These are phyloP conservation scores for Drosophila seclusa DNA, from an alignment of 2,888 invertebrate genomes.

Conservation along the genomic window DNA sequence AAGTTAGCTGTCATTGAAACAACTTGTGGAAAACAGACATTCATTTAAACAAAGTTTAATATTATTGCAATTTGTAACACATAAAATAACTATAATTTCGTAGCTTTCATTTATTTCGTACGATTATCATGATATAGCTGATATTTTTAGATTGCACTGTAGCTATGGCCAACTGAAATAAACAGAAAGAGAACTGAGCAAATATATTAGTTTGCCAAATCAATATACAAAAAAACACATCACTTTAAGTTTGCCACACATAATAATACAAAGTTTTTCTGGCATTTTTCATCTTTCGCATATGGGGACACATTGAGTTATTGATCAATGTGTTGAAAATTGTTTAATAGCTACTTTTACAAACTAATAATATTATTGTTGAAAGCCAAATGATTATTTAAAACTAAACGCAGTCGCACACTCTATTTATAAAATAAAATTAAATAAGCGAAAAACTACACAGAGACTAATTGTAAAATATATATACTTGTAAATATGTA, in stretches of 20 bases:
- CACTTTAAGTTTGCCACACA: constrained; percentile 38
- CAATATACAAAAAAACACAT: constrained; percentile 27
- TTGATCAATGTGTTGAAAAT: constrained; percentile 44
- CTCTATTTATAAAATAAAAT: constrained; percentile 46
- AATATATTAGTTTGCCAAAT: neutral
- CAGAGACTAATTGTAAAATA: constrained; percentile 38
- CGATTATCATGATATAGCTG: neutral
- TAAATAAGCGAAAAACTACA: constrained; percentile 54
- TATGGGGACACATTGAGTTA: constrained; percentile 14
- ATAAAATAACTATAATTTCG: constrained; percentile 5
- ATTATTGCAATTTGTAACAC: constrained; percentile 13
- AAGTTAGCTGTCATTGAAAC: constrained; percentile 15
- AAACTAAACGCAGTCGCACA: constrained; percentile 58
- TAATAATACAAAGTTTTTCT: constrained; percentile 54
- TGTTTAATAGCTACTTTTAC: constrained; percentile 54
- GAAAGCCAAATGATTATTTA: constrained; percentile 41
- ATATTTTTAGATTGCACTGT: constrained; percentile 1
- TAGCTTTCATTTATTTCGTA: neutral
- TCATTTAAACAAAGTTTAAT: neutral
- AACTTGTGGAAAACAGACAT: constrained; percentile 8
- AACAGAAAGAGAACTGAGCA: constrained; percentile 6
- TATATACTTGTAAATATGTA: constrained; percentile 22
- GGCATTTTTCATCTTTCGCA: constrained; percentile 20
- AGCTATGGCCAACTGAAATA: constrained; percentile 41
- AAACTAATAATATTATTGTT: constrained; percentile 36